Evolutionary conservation across 2,888 invertebrate species (phyloP).

Genomic region (Ophion slaviceki): DNA sequence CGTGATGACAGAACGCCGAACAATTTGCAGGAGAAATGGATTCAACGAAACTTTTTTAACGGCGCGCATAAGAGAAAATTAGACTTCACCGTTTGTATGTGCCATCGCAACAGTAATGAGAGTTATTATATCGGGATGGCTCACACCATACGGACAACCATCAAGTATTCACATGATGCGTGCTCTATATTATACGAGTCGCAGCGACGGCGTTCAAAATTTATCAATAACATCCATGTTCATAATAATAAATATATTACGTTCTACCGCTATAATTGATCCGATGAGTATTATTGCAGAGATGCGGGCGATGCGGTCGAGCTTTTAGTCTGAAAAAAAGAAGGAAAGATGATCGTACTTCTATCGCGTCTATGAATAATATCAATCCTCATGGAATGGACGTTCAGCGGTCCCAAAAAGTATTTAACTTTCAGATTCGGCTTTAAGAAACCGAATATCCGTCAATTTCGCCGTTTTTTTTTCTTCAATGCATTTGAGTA

Average conservation of each 20-base stretch:
- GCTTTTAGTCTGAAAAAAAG: neutral
- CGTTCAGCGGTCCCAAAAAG: neutral
- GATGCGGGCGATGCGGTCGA: conserved; percentile 30
- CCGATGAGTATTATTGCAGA: conserved; percentile 32
- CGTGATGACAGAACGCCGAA: conserved; percentile 19
- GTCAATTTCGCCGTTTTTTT: neutral
- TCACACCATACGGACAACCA: conserved; percentile 6
- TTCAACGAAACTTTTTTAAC: conserved; percentile 12
- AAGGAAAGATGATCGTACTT: neutral
- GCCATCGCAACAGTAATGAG: conserved; percentile 8
- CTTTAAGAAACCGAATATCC: neutral
- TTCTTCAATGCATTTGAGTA: neutral
- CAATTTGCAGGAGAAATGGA: neutral
- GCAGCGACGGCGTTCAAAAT: conserved; percentile 38
- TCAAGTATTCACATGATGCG: neutral
- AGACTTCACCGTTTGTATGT: conserved; percentile 17
- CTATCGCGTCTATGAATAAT: neutral
- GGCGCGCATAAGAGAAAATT: neutral
- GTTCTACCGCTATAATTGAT: conserved; percentile 40
- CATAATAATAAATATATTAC: conserved; percentile 55
- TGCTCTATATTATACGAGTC: neutral
- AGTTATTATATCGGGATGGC: conserved; percentile 12
- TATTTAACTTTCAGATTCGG: neutral
- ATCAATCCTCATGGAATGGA: neutral
- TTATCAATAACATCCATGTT: conserved; percentile 54